A percentile compares a stretch with the other conserved stretches of the same genome.
These are phyloP conservation scores for Smutsia gigantea DNA, from an alignment of 2,797 vertebrate species.

Conservation along the genomic window DNA sequence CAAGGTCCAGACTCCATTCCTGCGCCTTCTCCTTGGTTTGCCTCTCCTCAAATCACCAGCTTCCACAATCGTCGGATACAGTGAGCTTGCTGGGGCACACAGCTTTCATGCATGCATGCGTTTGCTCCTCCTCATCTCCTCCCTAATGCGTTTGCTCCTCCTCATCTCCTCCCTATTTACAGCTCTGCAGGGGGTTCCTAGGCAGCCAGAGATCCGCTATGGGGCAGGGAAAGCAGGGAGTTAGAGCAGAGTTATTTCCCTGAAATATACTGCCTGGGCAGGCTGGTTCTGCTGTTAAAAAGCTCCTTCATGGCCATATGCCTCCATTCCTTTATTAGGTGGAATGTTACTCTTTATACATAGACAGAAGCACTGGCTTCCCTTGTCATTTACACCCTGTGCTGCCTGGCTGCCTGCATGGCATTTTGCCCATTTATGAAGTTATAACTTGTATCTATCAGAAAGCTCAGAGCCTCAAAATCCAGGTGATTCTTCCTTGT, in stretches of 20 bases:
- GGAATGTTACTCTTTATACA: not conserved
- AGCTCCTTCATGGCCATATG: not conserved
- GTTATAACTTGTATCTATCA: slow-evolving; percentile 65
- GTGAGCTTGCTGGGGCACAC: not conserved
- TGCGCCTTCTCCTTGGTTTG: slow-evolving; percentile 52
- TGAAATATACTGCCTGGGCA: not conserved
- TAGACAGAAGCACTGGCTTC: not conserved
- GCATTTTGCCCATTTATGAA: slow-evolving; percentile 55
- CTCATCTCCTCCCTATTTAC: slow-evolving; percentile 9
- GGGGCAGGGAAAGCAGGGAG: not conserved
- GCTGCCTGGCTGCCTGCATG: slow-evolving; percentile 75
- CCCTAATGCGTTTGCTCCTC: slow-evolving; percentile 18
- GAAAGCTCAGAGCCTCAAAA: slow-evolving; percentile 20
- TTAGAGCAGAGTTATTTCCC: slow-evolving; percentile 26
- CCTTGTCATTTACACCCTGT: not conserved
- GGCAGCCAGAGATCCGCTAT: slow-evolving; percentile 24
- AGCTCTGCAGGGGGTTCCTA: slow-evolving; percentile 46
- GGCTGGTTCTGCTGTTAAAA: not conserved
- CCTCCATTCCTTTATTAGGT: not conserved
- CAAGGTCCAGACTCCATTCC: not conserved
- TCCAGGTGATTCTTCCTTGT: not conserved
- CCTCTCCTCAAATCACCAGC: not conserved
- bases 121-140: slow-evolving; percentile 20
- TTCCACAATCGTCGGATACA: not conserved
- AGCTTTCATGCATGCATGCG: not conserved